Conservation (phyloP, 2,797 vertebrate species). For the Dendrocincla tyrannina region DNA sequence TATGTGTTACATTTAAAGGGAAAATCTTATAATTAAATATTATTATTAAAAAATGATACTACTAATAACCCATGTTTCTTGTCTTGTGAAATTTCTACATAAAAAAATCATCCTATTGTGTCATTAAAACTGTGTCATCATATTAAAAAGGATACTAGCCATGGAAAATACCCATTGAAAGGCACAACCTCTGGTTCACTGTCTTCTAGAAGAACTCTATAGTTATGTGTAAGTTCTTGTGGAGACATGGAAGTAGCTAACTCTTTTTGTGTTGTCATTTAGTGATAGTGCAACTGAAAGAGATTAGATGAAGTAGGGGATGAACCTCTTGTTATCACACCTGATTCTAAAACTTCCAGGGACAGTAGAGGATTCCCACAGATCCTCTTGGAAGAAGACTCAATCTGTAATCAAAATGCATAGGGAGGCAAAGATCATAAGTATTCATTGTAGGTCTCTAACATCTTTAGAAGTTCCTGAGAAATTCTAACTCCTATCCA, state of each 20-base stretch:
- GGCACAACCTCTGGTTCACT: background rate
- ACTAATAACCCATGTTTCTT: background rate
- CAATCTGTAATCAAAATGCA: background rate
- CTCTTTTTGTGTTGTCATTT: background rate
- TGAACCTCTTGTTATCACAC: background rate
- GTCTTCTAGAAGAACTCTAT: background rate
- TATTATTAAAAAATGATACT: background rate
- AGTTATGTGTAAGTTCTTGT: background rate
- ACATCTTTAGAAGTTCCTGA: background rate
- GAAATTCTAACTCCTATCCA: background rate
- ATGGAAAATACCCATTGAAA: background rate
- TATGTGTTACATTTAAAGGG: background rate
- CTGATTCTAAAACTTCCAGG: background rate
- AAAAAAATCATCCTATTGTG: background rate
- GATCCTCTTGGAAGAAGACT: background rate
- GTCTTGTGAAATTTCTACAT: background rate
- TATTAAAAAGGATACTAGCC: background rate
- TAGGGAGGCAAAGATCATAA: background rate
- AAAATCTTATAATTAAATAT: background rate
- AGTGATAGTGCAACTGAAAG: accelerated
- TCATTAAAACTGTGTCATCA: background rate
- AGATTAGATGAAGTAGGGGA: background rate
- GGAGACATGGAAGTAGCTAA: background rate
- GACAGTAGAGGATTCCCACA: background rate
- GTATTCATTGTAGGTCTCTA: background rate